Conservation (phyloP, 2,113 vertebrate genomes). For the Heterotis niloticus region DNA sequence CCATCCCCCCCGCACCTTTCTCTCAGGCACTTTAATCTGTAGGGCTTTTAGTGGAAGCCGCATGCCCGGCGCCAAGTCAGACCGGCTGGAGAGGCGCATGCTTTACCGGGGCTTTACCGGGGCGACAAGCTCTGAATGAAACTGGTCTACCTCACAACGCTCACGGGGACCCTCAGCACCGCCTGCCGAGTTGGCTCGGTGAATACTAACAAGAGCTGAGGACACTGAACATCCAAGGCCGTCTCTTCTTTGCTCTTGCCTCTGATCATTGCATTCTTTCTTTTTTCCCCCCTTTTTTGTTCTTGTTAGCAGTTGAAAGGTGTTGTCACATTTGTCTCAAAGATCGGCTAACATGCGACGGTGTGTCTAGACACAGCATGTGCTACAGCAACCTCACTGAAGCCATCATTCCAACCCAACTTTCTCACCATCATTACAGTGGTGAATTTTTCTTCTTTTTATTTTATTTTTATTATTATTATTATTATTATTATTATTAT, state of each 20-base stretch:
- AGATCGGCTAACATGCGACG: background rate
- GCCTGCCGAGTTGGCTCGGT: background rate
- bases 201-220: background rate
- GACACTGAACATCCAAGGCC: background rate
- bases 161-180: background rate
- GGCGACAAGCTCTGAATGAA: conserved; percentile 1
- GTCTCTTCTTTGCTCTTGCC: background rate
- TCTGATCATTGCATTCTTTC: background rate
- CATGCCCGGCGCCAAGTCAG: background rate
- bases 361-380: background rate
- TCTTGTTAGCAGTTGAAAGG: background rate
- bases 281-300: background rate
- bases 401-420: too few relatives aligned
- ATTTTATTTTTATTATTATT: too few relatives aligned
- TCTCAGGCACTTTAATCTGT: conserved; percentile 7
- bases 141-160: background rate
- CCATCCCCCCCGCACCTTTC: background rate
- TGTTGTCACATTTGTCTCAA: background rate
- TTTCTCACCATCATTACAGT: too few relatives aligned
- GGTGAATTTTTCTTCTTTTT: too few relatives aligned
- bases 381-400: too few relatives aligned
- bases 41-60: conserved; percentile 10
- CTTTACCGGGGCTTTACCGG: background rate
- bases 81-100: background rate
- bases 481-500: too few relatives aligned